phyloP scores from a whole-genome alignment of 1,140 invertebrate species.

The Anthonomus grandis region DNA sequence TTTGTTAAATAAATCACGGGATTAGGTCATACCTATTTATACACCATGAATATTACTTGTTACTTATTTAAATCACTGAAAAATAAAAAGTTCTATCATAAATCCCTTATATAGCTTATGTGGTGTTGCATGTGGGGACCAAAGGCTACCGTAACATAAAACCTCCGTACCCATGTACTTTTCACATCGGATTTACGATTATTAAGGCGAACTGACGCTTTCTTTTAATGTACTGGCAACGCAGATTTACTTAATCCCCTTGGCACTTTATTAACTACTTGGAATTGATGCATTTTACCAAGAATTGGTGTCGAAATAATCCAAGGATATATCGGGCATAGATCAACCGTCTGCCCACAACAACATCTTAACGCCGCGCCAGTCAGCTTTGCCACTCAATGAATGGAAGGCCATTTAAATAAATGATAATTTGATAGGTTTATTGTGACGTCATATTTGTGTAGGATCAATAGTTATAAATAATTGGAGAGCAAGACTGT shows the following conservation, averaged over 20 bases:
- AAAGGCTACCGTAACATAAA: too few species aligned
- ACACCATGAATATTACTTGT: too few species aligned
- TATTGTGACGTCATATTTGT: constrained; percentile 28
- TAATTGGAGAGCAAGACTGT: constrained; percentile 8
- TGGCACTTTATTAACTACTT: constrained; percentile 18
- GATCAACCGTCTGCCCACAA: constrained; percentile 20
- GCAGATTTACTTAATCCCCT: background rate
- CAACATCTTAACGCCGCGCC: background rate
- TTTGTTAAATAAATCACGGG: too few species aligned
- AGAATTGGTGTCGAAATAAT: constrained; percentile 25
- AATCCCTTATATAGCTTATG: too few species aligned
- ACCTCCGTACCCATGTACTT: too few species aligned
- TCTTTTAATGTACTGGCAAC: background rate
- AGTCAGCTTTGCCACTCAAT: constrained; percentile 18
- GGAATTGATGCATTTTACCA: constrained; percentile 24
- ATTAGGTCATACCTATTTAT: too few species aligned
- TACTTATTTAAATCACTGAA: too few species aligned
- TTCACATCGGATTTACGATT: background rate
- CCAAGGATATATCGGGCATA: constrained; percentile 28
- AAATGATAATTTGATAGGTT: constrained; percentile 30
- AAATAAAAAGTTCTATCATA: too few species aligned
- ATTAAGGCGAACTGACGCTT: background rate
- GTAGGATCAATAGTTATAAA: constrained; percentile 22
- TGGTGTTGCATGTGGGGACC: too few species aligned
- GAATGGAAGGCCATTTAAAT: constrained; percentile 28